Evolutionary conservation across 2,888 invertebrate species (phyloP).

Genomic region (Anoplius nigerrimus): DNA sequence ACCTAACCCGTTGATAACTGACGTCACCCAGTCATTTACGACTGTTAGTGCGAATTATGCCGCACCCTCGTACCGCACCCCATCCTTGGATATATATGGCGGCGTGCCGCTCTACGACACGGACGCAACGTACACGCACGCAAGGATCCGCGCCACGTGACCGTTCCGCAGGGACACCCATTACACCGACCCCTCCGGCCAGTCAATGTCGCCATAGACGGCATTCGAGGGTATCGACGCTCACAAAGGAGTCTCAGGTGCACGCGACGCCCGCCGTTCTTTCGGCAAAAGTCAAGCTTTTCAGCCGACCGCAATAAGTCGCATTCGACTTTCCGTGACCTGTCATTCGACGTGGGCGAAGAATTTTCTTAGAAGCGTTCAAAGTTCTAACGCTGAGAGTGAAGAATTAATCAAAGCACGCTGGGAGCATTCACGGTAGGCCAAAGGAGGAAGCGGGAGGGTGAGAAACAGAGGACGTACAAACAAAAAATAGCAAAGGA

Average conservation of each 20-base stretch:
- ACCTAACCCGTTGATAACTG: slow-evolving; percentile 8
- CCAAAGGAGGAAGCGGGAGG: no score
- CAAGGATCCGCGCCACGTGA: slow-evolving; percentile 43
- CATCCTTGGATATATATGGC: neutral
- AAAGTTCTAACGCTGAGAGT: no score
- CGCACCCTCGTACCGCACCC: slow-evolving; percentile 9
- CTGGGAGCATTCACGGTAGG: no score
- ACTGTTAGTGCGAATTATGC: slow-evolving; percentile 40
- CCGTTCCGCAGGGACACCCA: slow-evolving; percentile 49
- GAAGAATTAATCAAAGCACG: no score
- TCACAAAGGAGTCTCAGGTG: slow-evolving; percentile 44
- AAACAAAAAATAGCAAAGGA: slow-evolving; percentile 18
- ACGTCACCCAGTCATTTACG: slow-evolving; percentile 39
- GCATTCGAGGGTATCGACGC: slow-evolving; percentile 42
- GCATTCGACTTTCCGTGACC: no score
- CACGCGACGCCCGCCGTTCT: slow-evolving; percentile 16
- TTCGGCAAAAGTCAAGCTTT: neutral
- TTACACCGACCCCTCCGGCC: slow-evolving; percentile 47
- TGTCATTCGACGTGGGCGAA: no score
- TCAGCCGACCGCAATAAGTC: neutral
- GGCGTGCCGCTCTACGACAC: neutral
- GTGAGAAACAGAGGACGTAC: no score
- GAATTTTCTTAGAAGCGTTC: no score
- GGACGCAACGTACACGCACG: no score
- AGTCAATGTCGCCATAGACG: slow-evolving; percentile 47